Evolutionary conservation across 2,888 invertebrate genomes (phyloP).

Genomic region (Tetrapedia diversipes): DNA sequence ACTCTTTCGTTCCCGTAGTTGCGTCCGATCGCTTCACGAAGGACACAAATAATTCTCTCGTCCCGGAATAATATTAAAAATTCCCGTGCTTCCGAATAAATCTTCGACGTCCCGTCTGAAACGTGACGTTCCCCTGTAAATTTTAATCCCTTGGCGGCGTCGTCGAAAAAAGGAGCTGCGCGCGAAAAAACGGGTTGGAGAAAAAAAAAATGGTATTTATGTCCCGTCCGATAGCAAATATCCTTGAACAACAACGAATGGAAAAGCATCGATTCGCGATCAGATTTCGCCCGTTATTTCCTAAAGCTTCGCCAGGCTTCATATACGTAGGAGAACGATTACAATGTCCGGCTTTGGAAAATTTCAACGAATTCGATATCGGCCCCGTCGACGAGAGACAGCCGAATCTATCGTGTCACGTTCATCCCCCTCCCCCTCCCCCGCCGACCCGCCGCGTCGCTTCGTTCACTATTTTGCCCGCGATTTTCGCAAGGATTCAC

Average conservation of each 20-base stretch:
- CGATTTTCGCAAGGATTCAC: conserved; percentile 55
- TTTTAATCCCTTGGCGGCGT: neutral
- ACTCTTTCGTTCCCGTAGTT: no score
- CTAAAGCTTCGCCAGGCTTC: conserved; percentile 27
- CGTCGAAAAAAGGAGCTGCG: neutral
- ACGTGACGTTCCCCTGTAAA: neutral
- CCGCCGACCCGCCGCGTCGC: no score
- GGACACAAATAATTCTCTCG: no score
- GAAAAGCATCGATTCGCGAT: conserved; percentile 38
- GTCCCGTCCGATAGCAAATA: conserved; percentile 12
- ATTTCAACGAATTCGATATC: conserved; percentile 54
- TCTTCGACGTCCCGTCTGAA: neutral
- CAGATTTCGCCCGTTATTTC: conserved; percentile 32
- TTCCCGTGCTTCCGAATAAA: neutral
- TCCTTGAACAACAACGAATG: conserved; percentile 8
- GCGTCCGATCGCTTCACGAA: no score
- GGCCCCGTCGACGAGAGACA: conserved; percentile 34
- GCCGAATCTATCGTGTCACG: conserved; percentile 52
- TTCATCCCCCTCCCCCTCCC: conserved; percentile 44
- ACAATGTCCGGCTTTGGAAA: conserved; percentile 46
- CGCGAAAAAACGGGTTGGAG: no score
- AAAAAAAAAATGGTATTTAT: neutral
- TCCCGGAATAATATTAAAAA: no score
- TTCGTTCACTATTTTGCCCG: conserved; percentile 58
- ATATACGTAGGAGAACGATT: conserved; percentile 46